Evolutionary conservation across 2,797 vertebrate species (phyloP), one percentile per base, ranked within the genome.

Genomic region (Hippoglossus hippoglossus): DNA sequence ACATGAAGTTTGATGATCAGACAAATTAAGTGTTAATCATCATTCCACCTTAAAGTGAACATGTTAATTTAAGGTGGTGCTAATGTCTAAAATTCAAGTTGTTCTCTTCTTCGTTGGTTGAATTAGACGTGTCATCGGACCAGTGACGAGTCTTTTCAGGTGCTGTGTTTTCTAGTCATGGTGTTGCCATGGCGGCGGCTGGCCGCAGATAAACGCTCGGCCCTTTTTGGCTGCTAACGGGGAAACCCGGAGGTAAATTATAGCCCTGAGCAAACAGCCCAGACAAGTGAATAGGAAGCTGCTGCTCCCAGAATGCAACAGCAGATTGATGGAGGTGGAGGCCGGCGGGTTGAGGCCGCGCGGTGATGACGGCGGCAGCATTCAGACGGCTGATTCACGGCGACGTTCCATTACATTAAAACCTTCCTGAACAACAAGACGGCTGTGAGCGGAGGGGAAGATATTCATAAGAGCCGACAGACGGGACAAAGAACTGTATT

Each of bases 211-310:
- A 88, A 91, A 87, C 80, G 77, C 76, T 79, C 79, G 56, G 78
- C 79, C 88, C 83, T 92, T 92, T 93, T 91, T 92, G 83, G 78
- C 56, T 8, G 73, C 87, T 93, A 91, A 92, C 80, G 87, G 74
- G 90, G 85, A 91, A 94, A 91, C 90, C 73, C 41, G 67, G 89
- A 93, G 93, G 91, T 94, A 94, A 94, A 93, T 95, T 94, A 94
- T 92, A 76, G 84, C 87, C 79, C 89, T 91, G 88, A 91, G 93
- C 91, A 94, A 94, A 94, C 88, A 94, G 71, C 69, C 22, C 80
- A 81, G 90, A 93, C 92, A 93, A 88, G 88, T 93, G 88, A 94
- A 94, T 90, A 75, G 91, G 90, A 89, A 81, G 84, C 89, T 5
- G 60, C 67, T 73, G 83, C 79, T 89, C 90, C 91, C 88, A 92